phyloP scores from a whole-genome alignment of 92 coral and sea anemone genomes.

The Muricea muricata region DNA sequence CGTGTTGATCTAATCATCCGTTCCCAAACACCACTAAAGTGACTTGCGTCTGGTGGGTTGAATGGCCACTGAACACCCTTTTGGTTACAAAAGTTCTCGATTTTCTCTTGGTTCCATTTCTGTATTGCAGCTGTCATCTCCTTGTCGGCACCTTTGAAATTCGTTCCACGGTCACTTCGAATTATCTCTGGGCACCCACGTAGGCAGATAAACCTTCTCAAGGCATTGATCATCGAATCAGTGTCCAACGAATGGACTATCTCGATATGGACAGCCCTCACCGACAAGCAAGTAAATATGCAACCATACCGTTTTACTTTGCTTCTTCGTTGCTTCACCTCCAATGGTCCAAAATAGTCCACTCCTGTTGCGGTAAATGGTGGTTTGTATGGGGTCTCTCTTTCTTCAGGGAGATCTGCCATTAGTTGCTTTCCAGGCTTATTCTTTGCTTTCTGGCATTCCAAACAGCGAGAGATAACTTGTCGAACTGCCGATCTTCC shows the following conservation, averaged over 20 bases:
- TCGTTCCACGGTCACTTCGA: constrained; percentile 66
- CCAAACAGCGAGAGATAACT: constrained; percentile 53
- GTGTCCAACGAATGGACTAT: constrained; percentile 52
- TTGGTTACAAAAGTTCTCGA: constrained; percentile 22
- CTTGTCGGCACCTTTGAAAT: constrained; percentile 61
- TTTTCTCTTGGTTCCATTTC: constrained; percentile 57
- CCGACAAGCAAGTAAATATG: constrained; percentile 62
- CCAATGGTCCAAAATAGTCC: constrained; percentile 67
- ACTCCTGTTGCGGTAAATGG: constrained; percentile 65
- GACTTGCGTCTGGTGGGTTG: constrained; percentile 61
- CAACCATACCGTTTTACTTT: constrained; percentile 64
- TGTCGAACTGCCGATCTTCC: constrained; percentile 67
- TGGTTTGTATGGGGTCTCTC: constrained; percentile 63
- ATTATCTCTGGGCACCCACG: constrained; percentile 67
- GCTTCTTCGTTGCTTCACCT: constrained; percentile 53
- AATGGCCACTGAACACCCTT: constrained; percentile 38
- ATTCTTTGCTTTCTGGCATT: constrained; percentile 59
- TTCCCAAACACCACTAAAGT: constrained; percentile 67
- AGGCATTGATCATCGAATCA: constrained; percentile 67
- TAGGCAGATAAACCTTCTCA: constrained; percentile 65
- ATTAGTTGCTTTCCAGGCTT: constrained; percentile 64
- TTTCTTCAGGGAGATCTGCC: constrained; percentile 61
- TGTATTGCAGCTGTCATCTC: constrained; percentile 57
- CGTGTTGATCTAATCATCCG: constrained; percentile 66
- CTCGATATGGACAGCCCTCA: constrained; percentile 69